Evolutionary conservation across 2,797 vertebrate genomes (phyloP).

Genomic region (Serranus cabrilla): DNA sequence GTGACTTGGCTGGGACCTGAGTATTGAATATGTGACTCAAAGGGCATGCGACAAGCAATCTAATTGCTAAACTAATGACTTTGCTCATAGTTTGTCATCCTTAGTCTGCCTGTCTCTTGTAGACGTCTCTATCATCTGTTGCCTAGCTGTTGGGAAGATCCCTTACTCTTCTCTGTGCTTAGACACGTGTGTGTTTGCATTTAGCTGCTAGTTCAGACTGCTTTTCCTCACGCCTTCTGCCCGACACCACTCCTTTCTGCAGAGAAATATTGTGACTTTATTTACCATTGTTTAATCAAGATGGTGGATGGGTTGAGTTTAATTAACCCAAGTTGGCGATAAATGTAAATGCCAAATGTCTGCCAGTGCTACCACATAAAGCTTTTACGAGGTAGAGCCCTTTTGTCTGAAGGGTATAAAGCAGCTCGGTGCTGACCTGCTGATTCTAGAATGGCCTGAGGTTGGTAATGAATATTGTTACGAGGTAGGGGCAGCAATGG

Average conservation of each 20-base stretch:
- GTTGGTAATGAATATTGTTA: slow-evolving; percentile 63
- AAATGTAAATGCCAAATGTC: slow-evolving; percentile 85
- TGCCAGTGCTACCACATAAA: slow-evolving; percentile 61
- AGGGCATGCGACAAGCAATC: slow-evolving; percentile 47
- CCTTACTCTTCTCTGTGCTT: neutral
- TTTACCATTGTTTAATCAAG: slow-evolving; percentile 83
- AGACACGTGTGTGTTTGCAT: neutral
- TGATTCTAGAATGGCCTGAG: slow-evolving; percentile 59
- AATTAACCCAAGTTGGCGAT: slow-evolving; percentile 82
- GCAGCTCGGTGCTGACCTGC: slow-evolving; percentile 61
- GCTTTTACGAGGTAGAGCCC: slow-evolving; percentile 71
- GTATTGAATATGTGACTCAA: slow-evolving; percentile 52
- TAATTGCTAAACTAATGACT: slow-evolving; percentile 76
- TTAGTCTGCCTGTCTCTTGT: slow-evolving; percentile 24
- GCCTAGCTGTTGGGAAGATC: slow-evolving; percentile 38
- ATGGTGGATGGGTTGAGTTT: slow-evolving; percentile 76
- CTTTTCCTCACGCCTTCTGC: slow-evolving; percentile 15
- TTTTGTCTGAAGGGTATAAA: slow-evolving; percentile 68
- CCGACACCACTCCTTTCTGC: slow-evolving; percentile 35
- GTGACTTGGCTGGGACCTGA: slow-evolving; percentile 50
- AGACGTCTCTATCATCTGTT: slow-evolving; percentile 63
- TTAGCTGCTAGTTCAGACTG: neutral
- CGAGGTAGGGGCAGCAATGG: slow-evolving; percentile 50
- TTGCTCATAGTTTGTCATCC: slow-evolving; percentile 66
- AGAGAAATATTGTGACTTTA: slow-evolving; percentile 75